phyloP scores from a whole-genome alignment of 2,797 vertebrate genomes.

The Pteropus rufus region DNA sequence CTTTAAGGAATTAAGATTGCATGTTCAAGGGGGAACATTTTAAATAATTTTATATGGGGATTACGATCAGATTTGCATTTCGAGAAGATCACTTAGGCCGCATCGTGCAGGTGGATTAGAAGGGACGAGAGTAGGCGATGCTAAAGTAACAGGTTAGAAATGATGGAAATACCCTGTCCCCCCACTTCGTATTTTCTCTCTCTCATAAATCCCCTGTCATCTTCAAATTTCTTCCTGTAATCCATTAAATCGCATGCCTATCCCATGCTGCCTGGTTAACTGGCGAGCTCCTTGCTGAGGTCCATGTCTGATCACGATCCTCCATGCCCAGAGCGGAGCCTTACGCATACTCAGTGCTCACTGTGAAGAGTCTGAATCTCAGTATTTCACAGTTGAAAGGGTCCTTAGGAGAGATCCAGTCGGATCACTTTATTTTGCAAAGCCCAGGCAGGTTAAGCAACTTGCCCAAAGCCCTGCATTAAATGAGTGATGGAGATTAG shows the following conservation, averaged over 20 bases:
- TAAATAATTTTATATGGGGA: background rate
- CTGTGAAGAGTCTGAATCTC: background rate
- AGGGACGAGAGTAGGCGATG: background rate
- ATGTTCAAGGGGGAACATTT: background rate
- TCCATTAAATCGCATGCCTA: background rate
- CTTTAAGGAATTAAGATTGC: background rate
- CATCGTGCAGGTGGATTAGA: background rate
- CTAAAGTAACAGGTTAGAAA: background rate
- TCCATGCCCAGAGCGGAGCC: background rate
- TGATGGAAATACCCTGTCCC: background rate
- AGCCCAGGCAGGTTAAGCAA: background rate
- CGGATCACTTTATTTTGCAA: background rate
- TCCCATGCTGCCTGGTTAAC: background rate
- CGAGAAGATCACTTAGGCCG: background rate
- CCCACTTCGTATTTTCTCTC: background rate
- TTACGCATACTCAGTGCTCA: background rate
- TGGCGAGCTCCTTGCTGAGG: background rate
- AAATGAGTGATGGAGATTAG: background rate
- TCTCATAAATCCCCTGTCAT: background rate
- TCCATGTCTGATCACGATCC: background rate
- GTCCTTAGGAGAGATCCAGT: background rate
- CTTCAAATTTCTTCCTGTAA: background rate
- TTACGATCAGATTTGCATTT: background rate
- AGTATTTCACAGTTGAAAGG: background rate
- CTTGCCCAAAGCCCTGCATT: background rate